Percentiles rank a stretch among this genome's conserved stretches.
These are phyloP conservation scores for Diplodus puntazzo DNA, from an alignment of 2,797 vertebrate genomes.

Conservation along the genomic window DNA sequence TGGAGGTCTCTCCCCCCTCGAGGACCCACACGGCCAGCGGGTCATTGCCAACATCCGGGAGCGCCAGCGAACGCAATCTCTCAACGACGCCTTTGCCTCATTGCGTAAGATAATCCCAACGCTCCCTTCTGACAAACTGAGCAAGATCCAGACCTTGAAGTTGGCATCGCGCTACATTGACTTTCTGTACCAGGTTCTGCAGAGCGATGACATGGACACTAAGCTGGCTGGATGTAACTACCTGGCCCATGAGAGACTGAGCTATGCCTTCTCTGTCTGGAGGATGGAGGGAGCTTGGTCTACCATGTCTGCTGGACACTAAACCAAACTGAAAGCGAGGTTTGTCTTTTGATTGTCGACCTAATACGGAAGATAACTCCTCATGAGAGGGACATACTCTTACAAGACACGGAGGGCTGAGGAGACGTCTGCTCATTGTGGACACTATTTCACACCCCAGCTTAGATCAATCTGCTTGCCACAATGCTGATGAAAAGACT, in stretches of 20 bases:
- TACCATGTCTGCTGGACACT: conserved; percentile 92
- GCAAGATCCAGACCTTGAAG: conserved; percentile 96
- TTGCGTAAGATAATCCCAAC: conserved; percentile 94
- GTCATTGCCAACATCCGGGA: conserved; percentile 93
- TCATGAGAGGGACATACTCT: conserved; percentile 25
- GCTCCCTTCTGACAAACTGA: conserved; percentile 93
- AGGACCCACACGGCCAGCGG: conserved; percentile 90
- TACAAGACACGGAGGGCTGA: conserved; percentile 22
- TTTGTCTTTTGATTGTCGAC: conserved; percentile 19
- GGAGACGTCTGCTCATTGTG: conserved; percentile 13
- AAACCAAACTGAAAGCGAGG: conserved; percentile 45
- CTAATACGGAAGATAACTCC: neutral
- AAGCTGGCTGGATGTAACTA: conserved; percentile 92
- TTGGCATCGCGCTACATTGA: conserved; percentile 94
- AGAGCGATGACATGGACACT: conserved; percentile 91
- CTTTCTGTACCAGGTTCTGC: conserved; percentile 94
- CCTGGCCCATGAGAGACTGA: conserved; percentile 93
- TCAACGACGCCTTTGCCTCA: conserved; percentile 93
- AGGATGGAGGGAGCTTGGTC: conserved; percentile 97
- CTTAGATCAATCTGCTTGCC: conserved; percentile 14
- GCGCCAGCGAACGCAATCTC: conserved; percentile 91
- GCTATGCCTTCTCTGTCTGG: conserved; percentile 96
- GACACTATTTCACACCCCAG: conserved; percentile 19
- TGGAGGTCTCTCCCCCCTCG: conserved; percentile 70
- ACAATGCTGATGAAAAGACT: conserved; percentile 14